Evolutionary conservation across 1,140 invertebrate species (phyloP), one percentile per base, ranked within the genome.

Genomic region (Frieseomelitta varia): DNA sequence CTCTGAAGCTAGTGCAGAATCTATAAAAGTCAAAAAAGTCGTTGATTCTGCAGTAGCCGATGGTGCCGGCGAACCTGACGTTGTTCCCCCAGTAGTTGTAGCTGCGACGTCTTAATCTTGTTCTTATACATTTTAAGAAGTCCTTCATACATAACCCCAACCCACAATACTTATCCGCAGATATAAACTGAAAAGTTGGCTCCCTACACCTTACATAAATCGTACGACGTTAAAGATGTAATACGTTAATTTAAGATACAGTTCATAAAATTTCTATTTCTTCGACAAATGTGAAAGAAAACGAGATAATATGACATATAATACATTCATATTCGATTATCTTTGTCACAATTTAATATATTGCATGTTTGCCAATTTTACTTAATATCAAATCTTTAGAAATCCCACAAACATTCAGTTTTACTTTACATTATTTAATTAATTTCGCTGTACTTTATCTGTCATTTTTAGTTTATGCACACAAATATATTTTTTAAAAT

Each of bases 21-120:
- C 93, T 30, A 94, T 94, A 80, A 94, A 94, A 87, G 92, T 93
- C 56, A 94, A 94, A 87, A 94, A 94, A 56, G 93, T 94, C 73
- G 93, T 94, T 55, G 94, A 94, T 74, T 90, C 93, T 53, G 84
- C 91, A 51, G 88, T 93, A 56, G 93, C 92, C 21, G 94, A 94
- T 47, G 93, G 91, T 79, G 90, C 91, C 39, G 93, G 91, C 56
- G 94, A 94, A 85, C 81, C 94, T 61, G 93, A 95, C 24, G 93
- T 94, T 81, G 94, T 93, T 80, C 90, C 93, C 81, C 91, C 94
- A 10, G 93, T 94, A 87, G 93, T 93, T 58, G 94, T 94, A 79
- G 93, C 93, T 69, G 94, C 94, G 82, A 94, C 93, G 90, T 95
- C 94, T 90, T 95, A 94, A 95, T 94, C 91, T 91, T 90, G 88